Base-by-base conservation (phyloP, 2,888 invertebrate genomes). In the Chorisops tibialis region DNA sequence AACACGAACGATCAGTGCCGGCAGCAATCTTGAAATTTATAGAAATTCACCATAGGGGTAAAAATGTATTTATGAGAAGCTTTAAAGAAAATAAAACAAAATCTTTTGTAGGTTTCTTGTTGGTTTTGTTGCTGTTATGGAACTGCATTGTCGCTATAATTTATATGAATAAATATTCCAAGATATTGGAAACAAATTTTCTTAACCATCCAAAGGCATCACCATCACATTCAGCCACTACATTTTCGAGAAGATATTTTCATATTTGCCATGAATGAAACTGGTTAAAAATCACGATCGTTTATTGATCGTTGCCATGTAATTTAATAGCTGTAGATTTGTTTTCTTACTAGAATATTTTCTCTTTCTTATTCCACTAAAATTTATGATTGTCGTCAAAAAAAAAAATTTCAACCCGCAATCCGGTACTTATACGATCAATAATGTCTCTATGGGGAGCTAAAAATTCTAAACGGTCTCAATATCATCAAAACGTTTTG, bases 391-490 rank as follows among this genome's bases (percentile, higher is more conserved):
- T 41, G 45, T 43, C 56, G 45, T 45, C 43, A 56, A 56, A 30
- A 45, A 56, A n/a, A n/a, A n/a, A n/a, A n/a, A n/a, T n/a, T n/a
- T 56, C 24, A 7, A 9, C 7, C 30, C 56, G 14, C 14, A 12
- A 56, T 14, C 45, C 12, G 30, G 30, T 49, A 35, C 43, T 50
- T 49, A 47, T 16, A 50, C 54, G 50, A 56, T 59, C 45, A 19
- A 60, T 61, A 63, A 58, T 63, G 61, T 54, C 56, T 61, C 41
- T 63, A 49, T 61, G 61, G 41, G 30, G 24, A 59, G 30, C 6
- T 30, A 14, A 35, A 50, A 16, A 18, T 4, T 14, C 43, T 24
- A 14, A 16, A 16, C 56, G 2, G 12, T 21, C 47, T 1, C 16
- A 30, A 5, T 18, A 56, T n/a, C 1, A 21, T 24, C 18, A 45